Percentiles rank a stretch among this genome's conserved stretches.
Conservation (phyloP, 2,888 invertebrate species). For the Mesopsocus fuscifrons region DNA sequence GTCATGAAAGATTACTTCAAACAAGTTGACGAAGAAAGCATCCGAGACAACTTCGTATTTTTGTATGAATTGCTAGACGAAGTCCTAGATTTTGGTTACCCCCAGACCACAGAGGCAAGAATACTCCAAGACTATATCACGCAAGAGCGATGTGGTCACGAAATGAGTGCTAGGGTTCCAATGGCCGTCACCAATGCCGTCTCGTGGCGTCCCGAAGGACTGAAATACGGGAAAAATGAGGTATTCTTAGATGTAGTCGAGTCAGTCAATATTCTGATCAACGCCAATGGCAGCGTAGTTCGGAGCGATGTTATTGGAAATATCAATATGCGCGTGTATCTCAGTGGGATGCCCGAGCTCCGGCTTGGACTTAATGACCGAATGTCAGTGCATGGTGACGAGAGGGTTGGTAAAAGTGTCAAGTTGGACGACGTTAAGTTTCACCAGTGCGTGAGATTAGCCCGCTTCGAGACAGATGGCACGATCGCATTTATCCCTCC, state of each 20-base stretch:
- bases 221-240: constrained; percentile 50
- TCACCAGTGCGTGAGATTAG: constrained; percentile 46
- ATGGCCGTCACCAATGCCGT: constrained; percentile 54
- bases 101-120: constrained; percentile 46
- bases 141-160: constrained; percentile 46
- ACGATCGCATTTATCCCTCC: constrained; percentile 51
- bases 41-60: constrained; percentile 48
- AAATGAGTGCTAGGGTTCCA: constrained; percentile 41
- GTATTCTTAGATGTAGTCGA: constrained; percentile 51
- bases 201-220: constrained; percentile 46
- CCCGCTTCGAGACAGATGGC: constrained; percentile 43
- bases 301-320: constrained; percentile 46
- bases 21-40: constrained; percentile 46
- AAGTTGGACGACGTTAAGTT: constrained; percentile 51
- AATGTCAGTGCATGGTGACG: constrained; percentile 42
- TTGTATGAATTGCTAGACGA: constrained; percentile 49
- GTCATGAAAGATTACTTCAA: constrained; percentile 45
- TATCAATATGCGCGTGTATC: constrained; percentile 46
- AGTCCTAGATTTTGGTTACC: constrained; percentile 47
- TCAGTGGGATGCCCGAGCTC: constrained; percentile 51
- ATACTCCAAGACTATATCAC: constrained; percentile 49
- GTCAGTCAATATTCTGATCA: constrained; percentile 43
- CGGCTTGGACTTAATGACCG: constrained; percentile 47
- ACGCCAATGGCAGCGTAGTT: constrained; percentile 43
- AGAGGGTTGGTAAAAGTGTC: constrained; percentile 35